Percentiles rank a stretch among this genome's conserved stretches.
These are phyloP conservation scores for Pseudopodoces humilis DNA, from an alignment of 2,113 vertebrate species.

Conservation along the genomic window DNA sequence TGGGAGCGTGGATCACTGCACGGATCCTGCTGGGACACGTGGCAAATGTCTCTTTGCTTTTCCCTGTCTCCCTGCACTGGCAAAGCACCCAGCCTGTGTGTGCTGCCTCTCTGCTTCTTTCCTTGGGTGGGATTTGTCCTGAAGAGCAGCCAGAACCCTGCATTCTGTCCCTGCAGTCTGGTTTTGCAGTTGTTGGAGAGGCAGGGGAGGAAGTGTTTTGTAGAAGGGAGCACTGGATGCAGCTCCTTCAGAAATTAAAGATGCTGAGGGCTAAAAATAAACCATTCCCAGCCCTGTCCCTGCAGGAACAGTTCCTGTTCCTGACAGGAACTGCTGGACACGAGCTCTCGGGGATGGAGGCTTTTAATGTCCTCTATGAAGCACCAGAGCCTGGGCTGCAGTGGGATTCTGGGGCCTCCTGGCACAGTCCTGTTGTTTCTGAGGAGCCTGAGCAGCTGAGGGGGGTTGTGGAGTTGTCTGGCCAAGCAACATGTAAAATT, in stretches of 20 bases:
- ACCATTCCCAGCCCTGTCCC: neutral
- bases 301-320: too few species aligned
- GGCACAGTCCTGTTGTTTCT: neutral
- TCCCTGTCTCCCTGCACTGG: neutral
- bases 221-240: neutral
- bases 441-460: neutral
- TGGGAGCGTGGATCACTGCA: fast-evolving
- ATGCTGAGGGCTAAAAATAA: neutral
- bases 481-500: neutral
- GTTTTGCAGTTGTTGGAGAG: neutral
- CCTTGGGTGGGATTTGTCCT: fast-evolving
- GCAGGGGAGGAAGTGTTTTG: neutral
- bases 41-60: neutral
- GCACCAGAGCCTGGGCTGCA: neutral
- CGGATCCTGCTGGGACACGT: fast-evolving
- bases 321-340: neutral
- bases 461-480: neutral
- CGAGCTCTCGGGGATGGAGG: fast-evolving
- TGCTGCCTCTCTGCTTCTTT: neutral
- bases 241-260: fast-evolving
- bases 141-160: neutral
- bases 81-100: neutral
- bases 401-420: neutral
- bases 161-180: neutral
- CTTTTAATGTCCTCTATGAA: neutral